Evolutionary conservation across 2,888 invertebrate genomes (phyloP), one percentile per base, ranked within the genome.

Genomic region (Eristalis tenax): DNA sequence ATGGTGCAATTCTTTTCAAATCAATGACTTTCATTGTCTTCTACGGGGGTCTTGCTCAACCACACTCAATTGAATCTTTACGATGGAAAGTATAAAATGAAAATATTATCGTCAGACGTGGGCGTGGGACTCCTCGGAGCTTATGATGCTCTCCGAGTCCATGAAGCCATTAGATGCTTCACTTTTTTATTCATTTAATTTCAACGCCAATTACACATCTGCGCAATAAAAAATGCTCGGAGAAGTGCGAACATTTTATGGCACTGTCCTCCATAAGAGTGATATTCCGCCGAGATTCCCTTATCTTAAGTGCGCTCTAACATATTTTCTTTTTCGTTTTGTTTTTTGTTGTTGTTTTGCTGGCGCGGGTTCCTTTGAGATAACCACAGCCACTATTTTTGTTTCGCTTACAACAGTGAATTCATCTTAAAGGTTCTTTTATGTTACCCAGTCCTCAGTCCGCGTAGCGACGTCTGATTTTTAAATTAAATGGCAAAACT

Each of bases 171-270:
- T 59, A 50, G 50, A 50, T 50, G 50, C 18, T 50, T 50, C 59
- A 59, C 59, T 23, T 28, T 23, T 26, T 59, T 59, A 26, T 28
- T 28, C 26, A 59, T 59, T 59, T 59, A 59, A 59, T 59, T 59
- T 59, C 59, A 59, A 59, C 59, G 59, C 26, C 59, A 59, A 59
- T 59, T 59, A 23, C 59, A 50, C 50, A 50, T 50, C 50, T 18
- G 50, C 18, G 50, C 50, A 50, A 59, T 59, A 59, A 59, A 59
- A 26, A 18, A 32, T 3, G 11, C 23, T 59, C 8, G 11, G 0
- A n/a, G 23, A 59, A 59, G 59, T 59, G 59, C 59, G 59, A 59
- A 59, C 59, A 59, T n/a, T 59, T 59, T 59, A 59, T 26, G 59
- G 26, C 26, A 28, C 26, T 15, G 13, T 28, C 59, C 26, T 13